phyloP scores from a whole-genome alignment of 2,888 invertebrate species.

The Neoscelio sp. region DNA sequence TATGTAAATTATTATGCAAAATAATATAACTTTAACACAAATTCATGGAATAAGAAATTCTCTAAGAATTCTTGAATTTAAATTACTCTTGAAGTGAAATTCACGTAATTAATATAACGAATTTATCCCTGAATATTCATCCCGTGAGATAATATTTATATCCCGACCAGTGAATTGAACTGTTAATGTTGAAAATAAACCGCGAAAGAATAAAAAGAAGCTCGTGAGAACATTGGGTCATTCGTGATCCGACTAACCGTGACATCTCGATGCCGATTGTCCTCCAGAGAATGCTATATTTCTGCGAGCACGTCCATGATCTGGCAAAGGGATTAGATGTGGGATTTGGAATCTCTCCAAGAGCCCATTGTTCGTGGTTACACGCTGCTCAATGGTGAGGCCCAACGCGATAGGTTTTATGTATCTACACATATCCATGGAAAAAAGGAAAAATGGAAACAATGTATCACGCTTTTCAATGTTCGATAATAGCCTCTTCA shows the following conservation, averaged over 20 bases:
- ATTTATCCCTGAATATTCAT: constrained; percentile 52
- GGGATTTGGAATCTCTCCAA: constrained; percentile 71
- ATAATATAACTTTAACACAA: constrained; percentile 56
- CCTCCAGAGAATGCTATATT: constrained; percentile 64
- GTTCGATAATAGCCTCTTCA: constrained; percentile 59
- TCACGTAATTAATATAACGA: constrained; percentile 42
- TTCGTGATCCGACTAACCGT: constrained; percentile 53
- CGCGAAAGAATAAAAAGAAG: constrained; percentile 3
- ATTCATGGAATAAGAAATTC: constrained; percentile 61
- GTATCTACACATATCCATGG: constrained; percentile 43
- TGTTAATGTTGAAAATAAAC: not conserved
- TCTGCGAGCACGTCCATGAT: constrained; percentile 66
- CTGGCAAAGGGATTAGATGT: constrained; percentile 67
- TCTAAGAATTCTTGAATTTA: constrained; percentile 31
- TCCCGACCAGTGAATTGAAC: constrained; percentile 40
- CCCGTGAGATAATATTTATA: constrained; percentile 39
- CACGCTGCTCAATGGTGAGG: constrained; percentile 57
- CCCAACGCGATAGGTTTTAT: constrained; percentile 52
- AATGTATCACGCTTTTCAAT: constrained; percentile 48
- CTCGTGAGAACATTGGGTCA: constrained; percentile 41
- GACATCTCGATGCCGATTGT: constrained; percentile 64
- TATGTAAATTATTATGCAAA: constrained; percentile 61
- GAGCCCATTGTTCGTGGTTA: constrained; percentile 71
- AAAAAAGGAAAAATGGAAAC: constrained; percentile 53
- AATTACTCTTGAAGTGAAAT: too few species aligned